Percentiles rank a stretch among this genome's conserved stretches.
phyloP scores from a whole-genome alignment of 2,113 vertebrate species.

The Macquaria australasica region DNA sequence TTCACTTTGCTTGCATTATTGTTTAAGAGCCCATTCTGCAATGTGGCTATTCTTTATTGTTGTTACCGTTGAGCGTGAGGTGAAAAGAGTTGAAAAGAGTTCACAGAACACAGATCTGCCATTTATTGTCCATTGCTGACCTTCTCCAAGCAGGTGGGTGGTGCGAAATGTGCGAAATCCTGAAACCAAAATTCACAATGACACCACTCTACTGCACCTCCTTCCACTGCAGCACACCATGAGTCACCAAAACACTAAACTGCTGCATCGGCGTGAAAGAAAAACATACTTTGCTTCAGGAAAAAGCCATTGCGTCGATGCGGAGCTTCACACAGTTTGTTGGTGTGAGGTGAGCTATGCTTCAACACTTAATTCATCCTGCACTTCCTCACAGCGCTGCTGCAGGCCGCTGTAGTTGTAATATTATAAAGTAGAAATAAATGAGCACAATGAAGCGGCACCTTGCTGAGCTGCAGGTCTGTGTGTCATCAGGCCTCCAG shows the following conservation, averaged over 20 bases:
- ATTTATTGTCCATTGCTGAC: too few relatives aligned
- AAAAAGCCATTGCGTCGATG: background rate
- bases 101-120: too few relatives aligned
- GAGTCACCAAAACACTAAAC: background rate
- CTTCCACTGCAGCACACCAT: background rate
- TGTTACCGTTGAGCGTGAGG: too few relatives aligned
- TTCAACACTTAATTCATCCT: slow-evolving; percentile 1
- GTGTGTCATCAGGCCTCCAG: slow-evolving; percentile 15
- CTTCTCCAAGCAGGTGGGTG: background rate
- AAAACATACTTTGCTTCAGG: background rate
- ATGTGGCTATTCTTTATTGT: too few relatives aligned
- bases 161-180: background rate
- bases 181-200: background rate
- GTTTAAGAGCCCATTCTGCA: too few relatives aligned
- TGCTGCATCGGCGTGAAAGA: background rate
- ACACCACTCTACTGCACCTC: background rate
- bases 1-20: too few relatives aligned
- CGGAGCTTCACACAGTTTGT: background rate
- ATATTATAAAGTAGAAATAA: slow-evolving; percentile 32
- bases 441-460: slow-evolving; percentile 33
- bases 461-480: slow-evolving; percentile 18
- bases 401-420: slow-evolving; percentile 4
- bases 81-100: too few relatives aligned
- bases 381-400: slow-evolving; percentile 5
- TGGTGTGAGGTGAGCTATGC: background rate